Evolutionary conservation across 2,888 invertebrate species (phyloP).

Genomic region (Leistus spinibarbis): DNA sequence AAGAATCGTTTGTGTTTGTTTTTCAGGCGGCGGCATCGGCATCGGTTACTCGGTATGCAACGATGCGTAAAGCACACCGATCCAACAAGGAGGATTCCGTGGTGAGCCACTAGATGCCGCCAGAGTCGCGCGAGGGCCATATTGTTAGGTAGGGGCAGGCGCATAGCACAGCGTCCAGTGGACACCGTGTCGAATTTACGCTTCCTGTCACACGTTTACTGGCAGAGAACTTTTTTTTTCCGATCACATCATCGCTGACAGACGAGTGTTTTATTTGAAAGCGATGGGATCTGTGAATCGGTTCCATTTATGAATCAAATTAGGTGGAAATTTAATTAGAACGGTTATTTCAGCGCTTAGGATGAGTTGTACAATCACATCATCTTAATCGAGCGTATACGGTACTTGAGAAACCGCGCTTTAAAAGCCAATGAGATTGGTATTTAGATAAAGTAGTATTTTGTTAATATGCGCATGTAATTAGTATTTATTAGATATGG

Average conservation of each 20-base stretch:
- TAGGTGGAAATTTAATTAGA: slow-evolving; percentile 12
- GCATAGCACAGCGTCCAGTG: slow-evolving; percentile 2
- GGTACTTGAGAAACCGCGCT: too few species aligned
- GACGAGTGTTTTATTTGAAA: slow-evolving; percentile 7
- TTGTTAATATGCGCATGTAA: too few species aligned
- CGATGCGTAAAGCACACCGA: not conserved
- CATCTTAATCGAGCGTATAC: too few species aligned
- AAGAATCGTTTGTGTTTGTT: not conserved
- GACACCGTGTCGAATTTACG: slow-evolving; percentile 42
- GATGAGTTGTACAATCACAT: not conserved
- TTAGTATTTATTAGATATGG: too few species aligned
- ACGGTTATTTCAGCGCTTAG: not conserved
- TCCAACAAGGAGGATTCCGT: not conserved
- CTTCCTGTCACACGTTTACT: slow-evolving; percentile 42
- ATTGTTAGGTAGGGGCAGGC: not conserved
- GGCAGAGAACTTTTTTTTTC: slow-evolving; percentile 1
- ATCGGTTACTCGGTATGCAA: not conserved
- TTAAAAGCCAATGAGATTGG: too few species aligned
- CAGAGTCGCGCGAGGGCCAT: not conserved
- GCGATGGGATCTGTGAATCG: slow-evolving; percentile 3
- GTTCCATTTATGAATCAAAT: slow-evolving; percentile 30
- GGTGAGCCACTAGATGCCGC: not conserved
- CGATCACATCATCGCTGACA: not conserved
- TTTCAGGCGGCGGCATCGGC: not conserved
- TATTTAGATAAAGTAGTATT: too few species aligned